Conservation (phyloP, 2,797 vertebrate genomes). For the Melanotaenia parkinsoni region DNA sequence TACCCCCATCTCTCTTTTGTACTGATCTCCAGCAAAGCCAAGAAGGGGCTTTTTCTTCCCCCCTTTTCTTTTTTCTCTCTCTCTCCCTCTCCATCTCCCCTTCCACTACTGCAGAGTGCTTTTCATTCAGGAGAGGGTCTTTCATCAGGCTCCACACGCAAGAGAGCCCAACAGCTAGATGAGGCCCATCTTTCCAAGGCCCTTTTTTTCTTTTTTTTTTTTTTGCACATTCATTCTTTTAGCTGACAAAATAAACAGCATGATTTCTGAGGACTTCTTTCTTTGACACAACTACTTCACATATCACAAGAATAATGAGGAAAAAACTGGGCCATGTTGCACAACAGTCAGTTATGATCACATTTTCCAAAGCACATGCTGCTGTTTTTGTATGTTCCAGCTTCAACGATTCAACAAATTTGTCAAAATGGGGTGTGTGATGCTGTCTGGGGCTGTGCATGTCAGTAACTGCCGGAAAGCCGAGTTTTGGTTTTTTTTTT, state of each 20-base stretch:
- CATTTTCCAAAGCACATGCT: conserved; percentile 52
- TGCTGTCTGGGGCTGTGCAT: conserved; percentile 27
- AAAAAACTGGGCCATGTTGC: conserved; percentile 52
- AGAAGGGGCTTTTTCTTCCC: conserved; percentile 72
- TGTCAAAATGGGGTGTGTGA: conserved; percentile 43
- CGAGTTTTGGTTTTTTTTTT: no score
- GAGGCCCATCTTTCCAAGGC: conserved; percentile 60
- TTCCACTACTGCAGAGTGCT: conserved; percentile 77
- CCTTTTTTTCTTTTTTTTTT: conserved; percentile 4
- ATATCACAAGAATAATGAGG: conserved; percentile 35
- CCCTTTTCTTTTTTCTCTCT: conserved; percentile 18
- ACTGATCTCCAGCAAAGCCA: conserved; percentile 84
- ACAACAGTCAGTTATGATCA: conserved; percentile 43
- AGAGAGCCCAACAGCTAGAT: conserved; percentile 64
- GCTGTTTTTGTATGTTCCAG: conserved; percentile 31
- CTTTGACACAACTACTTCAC: conserved; percentile 42
- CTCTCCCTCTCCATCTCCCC: conserved; percentile 50
- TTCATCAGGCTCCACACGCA: conserved; percentile 81
- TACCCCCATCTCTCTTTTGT: conserved; percentile 86
- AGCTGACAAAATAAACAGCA: conserved; percentile 29
- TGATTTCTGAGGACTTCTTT: conserved; percentile 22
- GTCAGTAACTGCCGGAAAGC: conserved; percentile 14
- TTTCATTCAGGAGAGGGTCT: conserved; percentile 81
- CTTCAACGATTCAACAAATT: conserved; percentile 52
- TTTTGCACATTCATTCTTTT: conserved; percentile 37